A percentile compares a stretch with the other conserved stretches of the same genome.
Evolutionary conservation across 1,140 invertebrate species (phyloP).

Genomic region (Myzus persicae): DNA sequence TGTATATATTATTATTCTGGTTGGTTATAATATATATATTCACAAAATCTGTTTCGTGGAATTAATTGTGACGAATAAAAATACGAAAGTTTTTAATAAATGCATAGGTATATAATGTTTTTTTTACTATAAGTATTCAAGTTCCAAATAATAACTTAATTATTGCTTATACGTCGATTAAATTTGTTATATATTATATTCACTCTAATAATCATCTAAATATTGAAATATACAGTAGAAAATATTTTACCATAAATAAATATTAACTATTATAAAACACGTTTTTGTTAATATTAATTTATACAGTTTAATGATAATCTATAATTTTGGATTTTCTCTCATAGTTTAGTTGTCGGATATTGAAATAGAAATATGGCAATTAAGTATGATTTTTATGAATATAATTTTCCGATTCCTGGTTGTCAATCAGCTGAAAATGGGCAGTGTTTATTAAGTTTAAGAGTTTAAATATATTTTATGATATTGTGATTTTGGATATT

Average conservation of each 20-base stretch:
- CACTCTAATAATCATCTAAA: background rate
- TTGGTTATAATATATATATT: background rate
- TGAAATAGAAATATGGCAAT: background rate
- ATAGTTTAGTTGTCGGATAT: background rate
- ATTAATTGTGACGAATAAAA: background rate
- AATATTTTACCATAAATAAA: slow-evolving; percentile 16
- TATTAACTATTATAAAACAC: background rate
- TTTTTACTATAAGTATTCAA: background rate
- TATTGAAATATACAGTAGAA: background rate
- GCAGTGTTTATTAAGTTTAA: no score
- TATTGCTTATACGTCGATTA: background rate
- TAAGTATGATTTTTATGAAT: background rate
- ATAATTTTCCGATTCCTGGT: no score
- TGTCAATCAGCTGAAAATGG: no score
- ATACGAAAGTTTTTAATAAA: background rate
- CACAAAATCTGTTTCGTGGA: background rate
- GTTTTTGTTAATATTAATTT: slow-evolving; percentile 1
- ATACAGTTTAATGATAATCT: slow-evolving; percentile 9
- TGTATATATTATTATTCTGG: background rate
- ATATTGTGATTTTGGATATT: no score
- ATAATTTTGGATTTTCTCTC: background rate
- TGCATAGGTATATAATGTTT: background rate
- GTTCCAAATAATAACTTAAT: background rate
- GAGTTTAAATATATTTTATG: no score
- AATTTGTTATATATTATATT: background rate